These are phyloP conservation scores for Silurus lanzhouensis DNA, from an alignment of 2,797 vertebrate species.

Conservation along the genomic window DNA sequence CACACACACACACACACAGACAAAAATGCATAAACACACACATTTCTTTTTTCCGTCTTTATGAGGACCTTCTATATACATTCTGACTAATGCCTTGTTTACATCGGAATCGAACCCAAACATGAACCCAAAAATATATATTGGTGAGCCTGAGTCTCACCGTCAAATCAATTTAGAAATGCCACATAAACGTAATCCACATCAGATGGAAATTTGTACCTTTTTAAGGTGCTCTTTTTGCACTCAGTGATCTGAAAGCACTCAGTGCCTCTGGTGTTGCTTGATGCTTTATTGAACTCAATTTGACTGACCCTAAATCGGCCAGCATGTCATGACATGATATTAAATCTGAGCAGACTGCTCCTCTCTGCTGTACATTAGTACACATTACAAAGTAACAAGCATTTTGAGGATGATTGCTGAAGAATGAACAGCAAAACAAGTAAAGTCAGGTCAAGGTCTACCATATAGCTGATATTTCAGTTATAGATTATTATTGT, in stretches of 20 bases:
- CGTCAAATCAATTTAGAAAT: no score
- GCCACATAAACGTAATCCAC: no score
- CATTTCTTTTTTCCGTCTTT: no score
- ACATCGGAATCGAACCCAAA: no score
- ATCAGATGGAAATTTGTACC: not conserved
- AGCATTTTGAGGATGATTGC: not conserved
- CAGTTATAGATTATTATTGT: not conserved
- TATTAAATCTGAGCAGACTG: not conserved
- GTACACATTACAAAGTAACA: not conserved
- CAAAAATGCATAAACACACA: no score
- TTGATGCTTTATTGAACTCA: not conserved
- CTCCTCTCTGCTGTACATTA: not conserved
- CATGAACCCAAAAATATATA: no score
- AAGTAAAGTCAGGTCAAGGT: no score
- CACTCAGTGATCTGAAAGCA: not conserved
- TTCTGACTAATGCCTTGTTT: no score
- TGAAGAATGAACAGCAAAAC: not conserved
- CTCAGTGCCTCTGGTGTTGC: not conserved
- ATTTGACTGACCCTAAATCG: not conserved
- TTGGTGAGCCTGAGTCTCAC: no score
- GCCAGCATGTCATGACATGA: not conserved
- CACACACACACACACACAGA: no score
- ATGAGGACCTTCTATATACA: no score
- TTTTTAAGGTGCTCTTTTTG: not conserved
- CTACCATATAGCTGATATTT: not conserved